A percentile compares a stretch with the other conserved stretches of the same genome.
Conservation (phyloP, 1,140 invertebrate species). For the Gonatopus flavifemur region DNA sequence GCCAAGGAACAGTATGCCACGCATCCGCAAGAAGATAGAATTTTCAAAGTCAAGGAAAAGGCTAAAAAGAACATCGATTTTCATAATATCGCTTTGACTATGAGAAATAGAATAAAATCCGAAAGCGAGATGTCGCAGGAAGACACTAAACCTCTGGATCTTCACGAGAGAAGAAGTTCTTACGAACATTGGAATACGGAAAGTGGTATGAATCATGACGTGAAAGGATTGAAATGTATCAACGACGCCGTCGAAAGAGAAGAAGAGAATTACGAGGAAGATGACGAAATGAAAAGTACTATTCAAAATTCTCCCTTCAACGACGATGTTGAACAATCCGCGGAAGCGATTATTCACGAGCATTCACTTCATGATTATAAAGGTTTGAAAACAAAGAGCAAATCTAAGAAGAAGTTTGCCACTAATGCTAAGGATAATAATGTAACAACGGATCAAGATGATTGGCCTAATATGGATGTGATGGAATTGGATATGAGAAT, state of each 20-base stretch:
- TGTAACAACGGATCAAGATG: slow-evolving; percentile 39
- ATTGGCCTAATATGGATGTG: slow-evolving; percentile 69
- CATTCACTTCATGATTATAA: slow-evolving; percentile 54
- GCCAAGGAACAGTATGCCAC: background rate
- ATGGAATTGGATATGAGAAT: slow-evolving; percentile 80
- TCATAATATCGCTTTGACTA: no score
- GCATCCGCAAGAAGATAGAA: background rate
- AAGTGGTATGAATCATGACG: no score
- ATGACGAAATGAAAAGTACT: no score
- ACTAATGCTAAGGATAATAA: slow-evolving; percentile 31
- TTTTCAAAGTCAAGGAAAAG: slow-evolving; percentile 19
- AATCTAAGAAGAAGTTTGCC: slow-evolving; percentile 54
- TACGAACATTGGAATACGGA: no score
- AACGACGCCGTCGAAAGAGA: background rate
- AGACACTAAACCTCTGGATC: no score
- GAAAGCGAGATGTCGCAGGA: no score
- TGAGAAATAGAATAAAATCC: no score
- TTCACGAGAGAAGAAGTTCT: no score
- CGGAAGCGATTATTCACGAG: no score
- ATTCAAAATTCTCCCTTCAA: no score
- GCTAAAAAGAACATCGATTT: slow-evolving; percentile 31
- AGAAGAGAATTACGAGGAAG: slow-evolving; percentile 1
- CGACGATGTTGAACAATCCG: no score
- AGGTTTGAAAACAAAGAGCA: slow-evolving; percentile 53
- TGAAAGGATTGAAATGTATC: no score